phyloP scores from a whole-genome alignment of 2,797 vertebrate species.

The Tarsius wallacei region DNA sequence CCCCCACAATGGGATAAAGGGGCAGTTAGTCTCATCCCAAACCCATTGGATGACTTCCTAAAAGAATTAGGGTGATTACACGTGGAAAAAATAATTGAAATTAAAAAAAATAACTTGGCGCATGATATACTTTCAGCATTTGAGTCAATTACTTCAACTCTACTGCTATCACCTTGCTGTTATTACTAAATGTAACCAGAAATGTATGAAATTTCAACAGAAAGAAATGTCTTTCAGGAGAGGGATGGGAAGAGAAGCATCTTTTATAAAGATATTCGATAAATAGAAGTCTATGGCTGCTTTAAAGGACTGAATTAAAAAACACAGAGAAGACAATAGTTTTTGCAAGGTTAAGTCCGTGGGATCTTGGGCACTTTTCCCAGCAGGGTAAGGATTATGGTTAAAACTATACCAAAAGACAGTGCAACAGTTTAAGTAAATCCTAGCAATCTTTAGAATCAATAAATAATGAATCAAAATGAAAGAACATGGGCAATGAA shows the following conservation, averaged over 20 bases:
- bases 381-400: background rate
- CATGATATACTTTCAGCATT: fast-evolving
- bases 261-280: background rate
- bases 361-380: constrained; percentile 51
- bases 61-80: background rate
- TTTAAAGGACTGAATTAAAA: background rate
- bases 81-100: background rate
- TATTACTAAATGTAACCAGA: background rate
- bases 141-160: too few relatives aligned
- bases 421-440: constrained; percentile 68
- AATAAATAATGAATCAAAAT: constrained; percentile 60
- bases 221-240: background rate
- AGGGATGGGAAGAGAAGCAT: background rate
- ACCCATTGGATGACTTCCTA: background rate
- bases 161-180: fast-evolving
- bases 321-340: background rate
- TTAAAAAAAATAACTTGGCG: background rate
- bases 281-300: constrained; percentile 16
- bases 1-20: fast-evolving
- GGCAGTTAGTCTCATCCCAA: background rate
- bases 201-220: background rate
- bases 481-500: constrained; percentile 63
- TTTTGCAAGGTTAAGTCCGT: constrained; percentile 11
- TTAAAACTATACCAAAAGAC: background rate
- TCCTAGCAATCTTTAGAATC: constrained; percentile 50